Conservation (phyloP, 1,140 invertebrate species). For the Manduca sexta region DNA sequence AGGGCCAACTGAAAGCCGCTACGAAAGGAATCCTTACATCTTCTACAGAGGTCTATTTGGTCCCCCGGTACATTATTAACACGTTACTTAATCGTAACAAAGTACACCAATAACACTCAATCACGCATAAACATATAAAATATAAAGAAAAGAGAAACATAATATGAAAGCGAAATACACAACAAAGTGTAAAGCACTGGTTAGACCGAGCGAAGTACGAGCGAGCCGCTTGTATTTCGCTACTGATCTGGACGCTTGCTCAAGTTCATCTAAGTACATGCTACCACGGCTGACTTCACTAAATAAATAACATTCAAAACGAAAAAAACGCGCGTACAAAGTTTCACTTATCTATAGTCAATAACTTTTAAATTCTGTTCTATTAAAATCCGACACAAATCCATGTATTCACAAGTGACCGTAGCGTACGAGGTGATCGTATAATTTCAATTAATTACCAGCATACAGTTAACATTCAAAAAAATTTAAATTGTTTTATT, state of each 20-base stretch:
- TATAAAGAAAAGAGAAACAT: constrained; percentile 11
- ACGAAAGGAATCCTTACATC: too few species aligned
- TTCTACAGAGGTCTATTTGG: constrained; percentile 20
- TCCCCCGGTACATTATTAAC: constrained; percentile 14
- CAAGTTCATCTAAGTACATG: constrained; percentile 28
- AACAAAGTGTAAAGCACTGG: constrained; percentile 9
- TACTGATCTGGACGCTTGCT: constrained; percentile 18
- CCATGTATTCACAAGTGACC: too few species aligned
- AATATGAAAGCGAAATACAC: constrained; percentile 3
- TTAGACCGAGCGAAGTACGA: constrained; percentile 8
- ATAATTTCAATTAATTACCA: background rate
- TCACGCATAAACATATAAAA: constrained; percentile 2
- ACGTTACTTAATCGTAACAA: constrained; percentile 15
- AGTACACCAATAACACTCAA: constrained; percentile 20
- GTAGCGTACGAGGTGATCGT: background rate
- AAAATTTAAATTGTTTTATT: background rate
- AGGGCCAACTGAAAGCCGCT: too few species aligned
- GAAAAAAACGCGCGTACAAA: background rate
- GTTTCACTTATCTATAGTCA: background rate
- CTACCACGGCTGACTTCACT: background rate
- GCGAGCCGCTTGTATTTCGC: background rate
- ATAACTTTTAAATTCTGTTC: constrained; percentile 3
- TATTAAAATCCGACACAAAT: too few species aligned
- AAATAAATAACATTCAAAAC: constrained; percentile 9
- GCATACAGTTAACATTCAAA: constrained; percentile 1